Evolutionary conservation across 92 coral and sea anemone genomes (phyloP).

Genomic region (Porites evermanni): DNA sequence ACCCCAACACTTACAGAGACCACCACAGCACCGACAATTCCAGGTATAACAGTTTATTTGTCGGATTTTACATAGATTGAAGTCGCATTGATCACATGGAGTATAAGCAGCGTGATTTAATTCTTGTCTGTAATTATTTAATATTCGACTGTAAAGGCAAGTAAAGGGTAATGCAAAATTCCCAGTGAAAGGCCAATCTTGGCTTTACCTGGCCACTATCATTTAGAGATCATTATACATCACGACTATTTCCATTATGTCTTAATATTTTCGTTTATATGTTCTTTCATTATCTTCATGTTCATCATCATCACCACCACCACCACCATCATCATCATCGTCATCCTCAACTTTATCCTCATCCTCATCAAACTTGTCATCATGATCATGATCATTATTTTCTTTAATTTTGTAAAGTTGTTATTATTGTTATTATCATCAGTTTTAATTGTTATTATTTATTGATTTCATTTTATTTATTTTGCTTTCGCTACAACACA

Average conservation of each 20-base stretch:
- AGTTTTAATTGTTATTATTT: too few relatives aligned
- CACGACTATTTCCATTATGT: neutral
- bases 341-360: neutral
- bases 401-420: neutral
- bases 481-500: too few relatives aligned
- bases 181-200: too few relatives aligned
- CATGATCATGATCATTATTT: neutral
- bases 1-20: neutral
- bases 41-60: neutral
- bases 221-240: too few relatives aligned
- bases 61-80: neutral
- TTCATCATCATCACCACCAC: neutral
- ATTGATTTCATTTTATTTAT: too few relatives aligned
- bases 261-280: neutral
- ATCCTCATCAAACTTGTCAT: neutral
- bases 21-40: neutral
- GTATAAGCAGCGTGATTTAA: too few relatives aligned
- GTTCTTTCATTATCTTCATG: neutral
- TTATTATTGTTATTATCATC: too few relatives aligned
- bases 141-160: too few relatives aligned
- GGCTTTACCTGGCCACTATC: too few relatives aligned
- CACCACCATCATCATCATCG: neutral
- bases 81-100: too few relatives aligned
- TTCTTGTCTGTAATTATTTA: too few relatives aligned
- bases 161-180: too few relatives aligned